Evolutionary conservation across 2,113 vertebrate genomes (phyloP).

Genomic region (Muntiacus muntjak): DNA sequence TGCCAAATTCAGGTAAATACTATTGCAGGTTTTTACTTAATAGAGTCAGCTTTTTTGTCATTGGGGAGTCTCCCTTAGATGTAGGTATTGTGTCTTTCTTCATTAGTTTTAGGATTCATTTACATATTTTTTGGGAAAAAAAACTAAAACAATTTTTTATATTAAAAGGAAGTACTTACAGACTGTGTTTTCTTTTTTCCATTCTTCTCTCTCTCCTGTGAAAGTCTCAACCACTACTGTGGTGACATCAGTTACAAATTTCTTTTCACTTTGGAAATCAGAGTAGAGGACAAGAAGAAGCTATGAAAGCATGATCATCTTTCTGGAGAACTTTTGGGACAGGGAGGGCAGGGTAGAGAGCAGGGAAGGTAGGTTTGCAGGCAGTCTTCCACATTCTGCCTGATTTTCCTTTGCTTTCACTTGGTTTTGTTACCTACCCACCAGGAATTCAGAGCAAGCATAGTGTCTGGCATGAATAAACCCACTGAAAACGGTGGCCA

Average conservation of each 20-base stretch:
- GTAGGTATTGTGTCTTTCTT: neutral
- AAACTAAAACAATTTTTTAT: neutral
- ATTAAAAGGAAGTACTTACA: neutral
- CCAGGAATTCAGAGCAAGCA: neutral
- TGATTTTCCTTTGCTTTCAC: neutral
- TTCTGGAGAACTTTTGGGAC: neutral
- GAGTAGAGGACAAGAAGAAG: neutral
- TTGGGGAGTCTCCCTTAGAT: neutral
- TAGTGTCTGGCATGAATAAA: neutral
- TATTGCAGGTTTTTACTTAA: neutral
- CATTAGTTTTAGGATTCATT: neutral
- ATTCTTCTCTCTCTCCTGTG: neutral
- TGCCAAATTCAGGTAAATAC: neutral
- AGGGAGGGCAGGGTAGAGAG: neutral
- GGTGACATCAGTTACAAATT: neutral
- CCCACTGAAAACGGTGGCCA: neutral
- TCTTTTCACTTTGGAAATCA: neutral
- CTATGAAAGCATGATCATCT: neutral
- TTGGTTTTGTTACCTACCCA: neutral
- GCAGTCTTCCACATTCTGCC: neutral
- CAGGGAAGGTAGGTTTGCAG: neutral
- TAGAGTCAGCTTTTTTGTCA: neutral
- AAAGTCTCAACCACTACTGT: neutral
- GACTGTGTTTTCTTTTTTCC: neutral
- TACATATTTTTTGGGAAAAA: neutral